phyloP scores from a whole-genome alignment of 2,888 invertebrate genomes.

The Heteropelma amictum region DNA sequence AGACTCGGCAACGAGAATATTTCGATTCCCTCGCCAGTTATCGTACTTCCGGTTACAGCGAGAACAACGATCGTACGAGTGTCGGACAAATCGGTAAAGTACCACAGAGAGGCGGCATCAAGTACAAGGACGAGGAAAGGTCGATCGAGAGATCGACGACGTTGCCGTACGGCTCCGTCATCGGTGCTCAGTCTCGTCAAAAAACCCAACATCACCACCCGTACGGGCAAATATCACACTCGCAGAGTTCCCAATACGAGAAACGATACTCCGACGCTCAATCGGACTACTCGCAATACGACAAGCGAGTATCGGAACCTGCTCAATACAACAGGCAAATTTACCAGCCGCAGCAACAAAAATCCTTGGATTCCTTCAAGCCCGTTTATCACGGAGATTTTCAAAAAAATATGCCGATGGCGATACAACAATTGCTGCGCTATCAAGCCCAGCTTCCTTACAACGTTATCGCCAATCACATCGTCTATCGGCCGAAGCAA shows the following conservation, averaged over 20 bases:
- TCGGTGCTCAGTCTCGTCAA: slow-evolving; percentile 4
- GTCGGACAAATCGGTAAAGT: slow-evolving; percentile 19
- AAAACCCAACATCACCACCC: slow-evolving; percentile 21
- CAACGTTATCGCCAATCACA: slow-evolving; percentile 73
- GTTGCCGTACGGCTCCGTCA: slow-evolving; percentile 25
- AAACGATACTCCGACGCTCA: background rate
- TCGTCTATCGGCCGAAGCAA: slow-evolving; percentile 68
- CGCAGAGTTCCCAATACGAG: background rate
- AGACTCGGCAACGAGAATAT: slow-evolving; percentile 22
- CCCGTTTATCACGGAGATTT: slow-evolving; percentile 21
- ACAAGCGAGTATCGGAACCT: slow-evolving; percentile 28
- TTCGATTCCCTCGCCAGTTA: slow-evolving; percentile 31
- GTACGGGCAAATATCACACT: slow-evolving; percentile 6
- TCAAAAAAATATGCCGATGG: slow-evolving; percentile 67
- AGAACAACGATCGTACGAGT: background rate
- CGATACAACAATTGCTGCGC: slow-evolving; percentile 68
- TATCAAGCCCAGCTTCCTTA: slow-evolving; percentile 73
- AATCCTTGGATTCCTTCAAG: background rate
- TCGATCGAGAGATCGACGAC: slow-evolving; percentile 4
- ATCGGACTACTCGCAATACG: slow-evolving; percentile 2
- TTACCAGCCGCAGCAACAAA: slow-evolving; percentile 6
- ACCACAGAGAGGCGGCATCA: slow-evolving; percentile 58
- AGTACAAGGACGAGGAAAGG: slow-evolving; percentile 64
- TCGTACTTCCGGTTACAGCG: slow-evolving; percentile 18
- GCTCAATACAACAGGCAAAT: slow-evolving; percentile 33